Evolutionary conservation across 2,113 vertebrate genomes (phyloP).

Genomic region (Pollimyrus isidori): DNA sequence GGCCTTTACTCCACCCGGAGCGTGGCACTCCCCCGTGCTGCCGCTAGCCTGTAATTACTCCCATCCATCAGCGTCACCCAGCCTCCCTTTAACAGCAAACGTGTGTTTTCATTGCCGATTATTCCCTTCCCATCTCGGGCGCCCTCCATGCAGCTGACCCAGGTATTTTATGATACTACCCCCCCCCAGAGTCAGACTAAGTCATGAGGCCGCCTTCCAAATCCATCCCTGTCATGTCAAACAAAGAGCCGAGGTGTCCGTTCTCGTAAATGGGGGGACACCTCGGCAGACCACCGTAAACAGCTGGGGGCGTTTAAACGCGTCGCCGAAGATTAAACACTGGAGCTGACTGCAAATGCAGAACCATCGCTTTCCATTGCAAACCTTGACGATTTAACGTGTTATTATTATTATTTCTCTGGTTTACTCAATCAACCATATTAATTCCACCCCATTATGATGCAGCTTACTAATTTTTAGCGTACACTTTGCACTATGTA

Average conservation of each 20-base stretch:
- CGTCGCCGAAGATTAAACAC: background rate
- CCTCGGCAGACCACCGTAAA: background rate
- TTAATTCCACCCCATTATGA: background rate
- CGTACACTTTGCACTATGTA: background rate
- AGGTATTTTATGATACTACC: background rate
- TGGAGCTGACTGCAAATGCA: background rate
- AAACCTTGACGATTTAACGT: background rate
- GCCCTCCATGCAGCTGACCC: background rate
- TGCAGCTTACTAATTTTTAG: background rate
- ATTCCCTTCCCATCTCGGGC: background rate
- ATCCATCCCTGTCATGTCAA: background rate
- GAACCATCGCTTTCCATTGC: background rate
- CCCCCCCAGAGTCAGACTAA: background rate
- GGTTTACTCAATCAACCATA: background rate
- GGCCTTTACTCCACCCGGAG: background rate
- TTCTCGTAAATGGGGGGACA: background rate
- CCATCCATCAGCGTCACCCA: background rate
- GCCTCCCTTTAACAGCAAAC: background rate
- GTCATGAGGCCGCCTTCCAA: background rate
- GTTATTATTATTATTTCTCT: background rate
- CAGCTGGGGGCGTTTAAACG: background rate
- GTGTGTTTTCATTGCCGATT: background rate
- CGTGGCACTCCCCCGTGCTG: background rate
- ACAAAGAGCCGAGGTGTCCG: background rate
- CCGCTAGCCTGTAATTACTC: background rate